Evolutionary conservation across 2,113 vertebrate species (phyloP), one percentile per base, ranked within the genome.

Genomic region (Corvus moneduloides): DNA sequence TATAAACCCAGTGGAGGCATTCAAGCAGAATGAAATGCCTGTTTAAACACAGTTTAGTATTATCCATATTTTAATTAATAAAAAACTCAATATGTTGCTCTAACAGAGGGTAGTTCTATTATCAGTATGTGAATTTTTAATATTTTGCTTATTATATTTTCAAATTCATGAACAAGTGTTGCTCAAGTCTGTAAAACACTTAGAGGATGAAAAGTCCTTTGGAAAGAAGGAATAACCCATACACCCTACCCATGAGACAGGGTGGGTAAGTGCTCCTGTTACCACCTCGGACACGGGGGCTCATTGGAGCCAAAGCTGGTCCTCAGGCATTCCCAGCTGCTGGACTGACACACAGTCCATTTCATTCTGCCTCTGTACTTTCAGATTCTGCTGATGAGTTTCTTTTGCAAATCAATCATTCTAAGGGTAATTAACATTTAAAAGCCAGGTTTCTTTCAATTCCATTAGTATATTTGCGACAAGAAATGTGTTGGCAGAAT

Each of bases 401-500:
- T 96, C 94, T 95, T 96, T 90, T 90, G 93, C 92, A 90, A 90
- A 95, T 97, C 96, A 96, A 89, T 94, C 89, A 93, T 77, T 93
- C 74, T 58, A 69, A 51, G 54, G 87, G 89, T 94, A 94, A 96
- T 97, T 95, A 97, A 96, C 95, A 95, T 94, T 94, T 96, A 90
- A 96, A 97, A 97, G 95, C 54, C 93, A 95, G 85, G 73, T 95
- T 97, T 94, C 83, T 87, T 94, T 91, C 96, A 95, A 97, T 97
- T 93, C 94, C 78, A 89, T 95, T 96, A 95, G 93, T 93, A 89
- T 93, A 89, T 96, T 96, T 96, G 89, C 80, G 78, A 93, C 91
- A 93, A 89, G 95, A 97, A 97, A 95, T 96, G 92, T 93, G 97
- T 91, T 96, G 94, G 95, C 94, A 96, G 96, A 97, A 96, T 96